phyloP scores from a whole-genome alignment of 1,140 invertebrate genomes.

The Maconellicoccus hirsutus region DNA sequence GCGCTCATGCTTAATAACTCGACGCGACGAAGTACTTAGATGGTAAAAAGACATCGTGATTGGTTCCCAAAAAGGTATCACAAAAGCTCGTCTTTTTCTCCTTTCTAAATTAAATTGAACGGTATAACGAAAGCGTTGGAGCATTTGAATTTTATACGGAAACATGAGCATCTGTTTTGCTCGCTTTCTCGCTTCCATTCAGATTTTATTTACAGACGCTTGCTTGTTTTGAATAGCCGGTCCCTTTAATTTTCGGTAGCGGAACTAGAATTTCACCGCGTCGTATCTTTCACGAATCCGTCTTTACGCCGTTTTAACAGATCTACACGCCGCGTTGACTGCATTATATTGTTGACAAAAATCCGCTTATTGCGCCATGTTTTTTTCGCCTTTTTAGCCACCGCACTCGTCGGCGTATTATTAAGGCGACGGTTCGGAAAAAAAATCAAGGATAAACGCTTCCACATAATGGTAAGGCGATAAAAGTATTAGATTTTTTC shows the following conservation, averaged over 20 bases:
- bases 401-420: neutral
- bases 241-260: conserved; percentile 13
- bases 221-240: conserved; percentile 19
- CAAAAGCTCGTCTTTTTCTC: neutral
- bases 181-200: conserved; percentile 17
- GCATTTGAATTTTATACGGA: conserved; percentile 17
- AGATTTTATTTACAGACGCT: conserved; percentile 15
- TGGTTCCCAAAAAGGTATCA: neutral
- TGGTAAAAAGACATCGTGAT: neutral
- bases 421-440: neutral
- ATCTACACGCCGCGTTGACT: conserved; percentile 11
- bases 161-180: conserved; percentile 17
- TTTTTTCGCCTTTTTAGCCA: conserved; percentile 12
- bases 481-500: conserved; percentile 1
- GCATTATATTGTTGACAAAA: conserved; percentile 14
- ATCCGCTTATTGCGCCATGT: conserved; percentile 14
- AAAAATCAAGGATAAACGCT: neutral
- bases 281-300: neutral
- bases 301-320: conserved; percentile 17
- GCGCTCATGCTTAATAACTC: neutral
- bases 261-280: neutral
- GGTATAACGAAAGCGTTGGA: conserved; percentile 6
- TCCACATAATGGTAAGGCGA: neutral
- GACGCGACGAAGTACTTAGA: neutral
- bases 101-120: conserved; percentile 12